Percentiles rank a stretch among this genome's conserved stretches.
Evolutionary conservation across 2,113 vertebrate genomes (phyloP).

Genomic region (Tetrao urogallus): DNA sequence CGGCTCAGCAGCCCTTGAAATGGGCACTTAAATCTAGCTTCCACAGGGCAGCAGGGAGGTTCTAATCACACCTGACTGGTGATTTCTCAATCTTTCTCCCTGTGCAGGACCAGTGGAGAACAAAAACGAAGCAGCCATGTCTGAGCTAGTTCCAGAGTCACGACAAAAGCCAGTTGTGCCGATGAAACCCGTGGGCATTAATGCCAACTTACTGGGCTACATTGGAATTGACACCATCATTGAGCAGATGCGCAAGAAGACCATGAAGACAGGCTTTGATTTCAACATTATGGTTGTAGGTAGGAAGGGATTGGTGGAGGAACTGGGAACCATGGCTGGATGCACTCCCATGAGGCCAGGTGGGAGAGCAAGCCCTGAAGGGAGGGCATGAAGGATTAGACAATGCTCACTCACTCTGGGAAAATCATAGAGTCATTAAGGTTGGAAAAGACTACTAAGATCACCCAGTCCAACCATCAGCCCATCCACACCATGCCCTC

Average conservation of each 20-base stretch:
- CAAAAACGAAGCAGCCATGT: constrained; percentile 86
- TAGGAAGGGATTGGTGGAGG: constrained; percentile 64
- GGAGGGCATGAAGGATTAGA: not conserved
- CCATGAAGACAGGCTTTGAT: constrained; percentile 98
- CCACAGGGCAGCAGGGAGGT: not conserved
- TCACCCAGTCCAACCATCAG: too few species aligned
- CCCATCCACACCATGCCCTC: too few species aligned
- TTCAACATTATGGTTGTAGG: constrained; percentile 99
- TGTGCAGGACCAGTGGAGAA: constrained; percentile 79
- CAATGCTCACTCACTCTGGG: not conserved
- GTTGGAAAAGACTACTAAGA: too few species aligned
- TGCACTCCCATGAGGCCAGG: not conserved
- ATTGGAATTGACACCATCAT: constrained; percentile 97
- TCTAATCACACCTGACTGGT: not conserved
- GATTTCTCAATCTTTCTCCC: not conserved
- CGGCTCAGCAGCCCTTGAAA: not conserved
- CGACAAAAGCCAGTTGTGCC: constrained; percentile 92
- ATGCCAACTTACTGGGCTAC: constrained; percentile 88
- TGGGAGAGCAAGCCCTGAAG: rapidly evolving
- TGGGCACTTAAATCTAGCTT: not conserved
- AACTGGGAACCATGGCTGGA: not conserved
- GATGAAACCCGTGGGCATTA: constrained; percentile 91
- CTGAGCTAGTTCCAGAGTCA: constrained; percentile 92
- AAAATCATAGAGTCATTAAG: too few species aligned
- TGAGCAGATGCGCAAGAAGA: constrained; percentile 98